Evolutionary conservation across 1,140 invertebrate genomes (phyloP), one percentile per base, ranked within the genome.

Genomic region (Helicorthomorpha holstii): DNA sequence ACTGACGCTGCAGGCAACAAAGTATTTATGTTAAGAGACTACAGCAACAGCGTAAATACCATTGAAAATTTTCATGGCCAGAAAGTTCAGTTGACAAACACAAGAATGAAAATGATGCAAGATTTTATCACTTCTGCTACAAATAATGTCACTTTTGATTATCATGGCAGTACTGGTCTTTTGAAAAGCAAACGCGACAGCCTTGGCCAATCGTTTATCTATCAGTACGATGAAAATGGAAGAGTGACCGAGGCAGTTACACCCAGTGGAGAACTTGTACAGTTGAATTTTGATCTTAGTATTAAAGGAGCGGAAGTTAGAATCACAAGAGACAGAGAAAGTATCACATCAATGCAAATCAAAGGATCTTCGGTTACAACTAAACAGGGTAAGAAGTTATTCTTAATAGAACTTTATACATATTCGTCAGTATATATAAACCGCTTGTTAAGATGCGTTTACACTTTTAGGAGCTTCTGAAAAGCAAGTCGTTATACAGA

Each of bases 201-300:
- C 27, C 85, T 86, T 2, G 92, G 91, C 1, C 74, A 88, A 50
- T 87, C 85, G 49, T 92, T 88, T 62, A 84, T 93, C 1, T 98
- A 96, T 65, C 84, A 88, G 61, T 98, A 95, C 61, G 90, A 97
- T 63, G 84, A 88, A 61, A 94, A 93, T 66, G 92, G 92, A 14
- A 76, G 92, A 57, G 69, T 96, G 0, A 86, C 83, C 2, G 82
- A 81, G 2, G 85, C 88, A 1, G 84, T 94, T 0, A 91, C 88
- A 3, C 91, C 92, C 0, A 95, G 89, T 23, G 92, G 89, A 1
- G 81, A 86, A 69, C 79, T 90, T 1, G 83, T 90, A 34, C 81
- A 78, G 45, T 26, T 48, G 3, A 48, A 21, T 4, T 48, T 92
- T 61, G 87, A 92, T 66, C 67, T 92, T 19, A 89, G 84, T 61